Base-by-base conservation (phyloP, 2,888 invertebrate species). In the Drosophila peninsularis region DNA sequence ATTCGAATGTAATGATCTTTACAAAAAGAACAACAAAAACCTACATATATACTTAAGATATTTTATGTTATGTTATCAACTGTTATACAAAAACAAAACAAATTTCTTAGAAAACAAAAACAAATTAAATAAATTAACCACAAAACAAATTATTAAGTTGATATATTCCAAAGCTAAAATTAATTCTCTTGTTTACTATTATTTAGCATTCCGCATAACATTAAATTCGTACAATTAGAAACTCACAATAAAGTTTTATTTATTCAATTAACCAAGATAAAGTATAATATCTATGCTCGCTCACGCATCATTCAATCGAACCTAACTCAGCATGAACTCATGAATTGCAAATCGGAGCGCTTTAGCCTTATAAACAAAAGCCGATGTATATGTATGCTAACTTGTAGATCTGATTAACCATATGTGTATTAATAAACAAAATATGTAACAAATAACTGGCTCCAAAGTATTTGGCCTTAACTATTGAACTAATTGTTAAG, bases 61-160 rank as follows among this genome's bases (percentile, higher is more conserved):
- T 77, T 77, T 75, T 75, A 77, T 62, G 78, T 72, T 77, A 72
- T 78, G 58, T 75, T 77, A 75, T 77, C 60, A 49, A 56, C 49
- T 72, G 78, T 75, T 77, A 65, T 58, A 50, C 7, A 75, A 30
- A 47, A 10, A 30, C 13, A 11, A 32, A 45, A 24, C 10, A 39
- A 63, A 55, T n/a, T 41, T 58, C 44, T 52, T 32, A 52, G 36
- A 57, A 52, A 55, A 24, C 13, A 42, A 55, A n/a, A 30, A 27
- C 27, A n/a, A 63, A 53, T 44, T 27, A 71, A 65, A 76, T 61
- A 74, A 77, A 77, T 57, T 52, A 37, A 60, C 58, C 44, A 39
- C 53, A 27, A 55, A 54, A 24, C 14, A 10, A 65, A 61, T 65
- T 53, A 53, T 57, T 60, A 71, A 57, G 56, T 60, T 76, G 11